Conservation (phyloP, 1,140 invertebrate genomes). For the Caenorhabditis remanei region DNA sequence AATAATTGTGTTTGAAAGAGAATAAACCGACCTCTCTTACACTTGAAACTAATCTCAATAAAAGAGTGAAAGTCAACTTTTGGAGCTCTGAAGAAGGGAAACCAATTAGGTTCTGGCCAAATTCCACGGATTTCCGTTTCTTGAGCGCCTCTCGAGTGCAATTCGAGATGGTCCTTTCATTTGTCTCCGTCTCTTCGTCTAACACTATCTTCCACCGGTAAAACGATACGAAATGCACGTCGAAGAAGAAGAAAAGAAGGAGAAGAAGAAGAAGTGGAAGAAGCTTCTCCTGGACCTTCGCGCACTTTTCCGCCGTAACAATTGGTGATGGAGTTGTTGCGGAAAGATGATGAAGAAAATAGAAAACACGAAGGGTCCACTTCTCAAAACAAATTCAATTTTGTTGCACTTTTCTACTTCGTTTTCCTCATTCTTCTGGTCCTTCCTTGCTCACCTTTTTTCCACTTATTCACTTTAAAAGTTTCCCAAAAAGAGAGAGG, state of each 20-base stretch:
- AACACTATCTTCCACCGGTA: slow-evolving; percentile 43
- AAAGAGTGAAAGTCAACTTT: slow-evolving; percentile 42
- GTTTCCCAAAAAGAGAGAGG: neutral
- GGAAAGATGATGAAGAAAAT: slow-evolving; percentile 51
- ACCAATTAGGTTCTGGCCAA: slow-evolving; percentile 49
- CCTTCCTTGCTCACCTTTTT: neutral
- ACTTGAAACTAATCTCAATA: slow-evolving; percentile 24
- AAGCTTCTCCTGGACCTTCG: slow-evolving; percentile 27
- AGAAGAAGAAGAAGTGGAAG: slow-evolving; percentile 11
- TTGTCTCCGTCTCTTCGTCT: slow-evolving; percentile 39
- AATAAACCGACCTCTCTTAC: too few relatives aligned
- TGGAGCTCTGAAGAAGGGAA: neutral
- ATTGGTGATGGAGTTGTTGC: slow-evolving; percentile 52
- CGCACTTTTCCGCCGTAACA: slow-evolving; percentile 56
- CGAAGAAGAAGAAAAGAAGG: slow-evolving; percentile 5
- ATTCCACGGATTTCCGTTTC: slow-evolving; percentile 49
- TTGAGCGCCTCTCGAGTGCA: slow-evolving; percentile 49
- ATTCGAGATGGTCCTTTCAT: slow-evolving; percentile 54
- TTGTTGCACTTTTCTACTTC: slow-evolving; percentile 15
- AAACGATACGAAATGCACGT: slow-evolving; percentile 56
- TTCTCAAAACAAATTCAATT: slow-evolving; percentile 39
- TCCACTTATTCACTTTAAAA: neutral
- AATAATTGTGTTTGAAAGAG: slow-evolving; percentile 23
- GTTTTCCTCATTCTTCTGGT: neutral
- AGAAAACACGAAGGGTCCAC: slow-evolving; percentile 15